Evolutionary conservation across 2,797 vertebrate species (phyloP).

Genomic region (Limosa lapponica): DNA sequence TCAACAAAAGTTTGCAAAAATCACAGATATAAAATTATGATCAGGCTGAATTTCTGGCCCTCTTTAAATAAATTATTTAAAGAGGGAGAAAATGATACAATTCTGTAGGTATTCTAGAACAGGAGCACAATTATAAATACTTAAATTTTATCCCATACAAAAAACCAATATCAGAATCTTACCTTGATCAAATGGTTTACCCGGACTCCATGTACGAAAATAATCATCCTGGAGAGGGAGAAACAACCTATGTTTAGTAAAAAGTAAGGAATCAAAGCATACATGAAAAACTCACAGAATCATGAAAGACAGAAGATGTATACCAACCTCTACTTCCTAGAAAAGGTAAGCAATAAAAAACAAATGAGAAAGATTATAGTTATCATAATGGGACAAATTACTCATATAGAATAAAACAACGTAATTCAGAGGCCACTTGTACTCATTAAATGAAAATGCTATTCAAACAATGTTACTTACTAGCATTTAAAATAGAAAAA

Average conservation of each 20-base stretch:
- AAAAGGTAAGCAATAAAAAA: slow-evolving; percentile 83
- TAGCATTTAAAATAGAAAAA: not conserved
- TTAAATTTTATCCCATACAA: not conserved
- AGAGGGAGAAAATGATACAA: not conserved
- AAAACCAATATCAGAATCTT: slow-evolving; percentile 42
- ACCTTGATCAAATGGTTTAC: slow-evolving; percentile 95
- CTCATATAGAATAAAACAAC: slow-evolving; percentile 9
- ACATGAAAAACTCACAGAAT: slow-evolving; percentile 39
- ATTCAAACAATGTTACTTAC: not conserved
- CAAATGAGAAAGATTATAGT: slow-evolving; percentile 74
- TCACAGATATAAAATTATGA: not conserved
- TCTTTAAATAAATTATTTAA: not conserved
- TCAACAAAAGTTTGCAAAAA: not conserved
- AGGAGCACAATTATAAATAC: not conserved
- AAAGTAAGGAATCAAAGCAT: not conserved
- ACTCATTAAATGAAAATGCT: not conserved
- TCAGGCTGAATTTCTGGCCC: not conserved
- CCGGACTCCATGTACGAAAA: slow-evolving; percentile 90
- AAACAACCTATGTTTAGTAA: slow-evolving; percentile 73
- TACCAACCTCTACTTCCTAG: slow-evolving; percentile 99
- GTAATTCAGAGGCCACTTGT: not conserved
- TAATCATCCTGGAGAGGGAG: slow-evolving; percentile 85
- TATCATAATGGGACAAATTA: slow-evolving; percentile 63
- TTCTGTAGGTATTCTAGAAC: not conserved
- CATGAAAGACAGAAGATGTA: slow-evolving; percentile 66